These are phyloP conservation scores for Staurois parvus DNA, from an alignment of 2,797 vertebrate genomes.

Conservation along the genomic window DNA sequence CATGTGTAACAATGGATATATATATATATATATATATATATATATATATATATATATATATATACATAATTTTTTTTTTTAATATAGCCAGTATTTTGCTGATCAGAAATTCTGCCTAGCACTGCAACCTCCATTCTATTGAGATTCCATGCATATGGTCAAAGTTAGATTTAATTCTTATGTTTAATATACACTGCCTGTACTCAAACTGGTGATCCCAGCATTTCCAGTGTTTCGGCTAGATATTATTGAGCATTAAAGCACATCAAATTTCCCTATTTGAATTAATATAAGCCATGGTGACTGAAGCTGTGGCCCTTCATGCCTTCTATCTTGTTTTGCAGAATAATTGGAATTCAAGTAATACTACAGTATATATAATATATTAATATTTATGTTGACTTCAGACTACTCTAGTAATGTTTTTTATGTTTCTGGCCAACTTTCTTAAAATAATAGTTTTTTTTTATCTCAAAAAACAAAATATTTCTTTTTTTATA, in stretches of 20 bases:
- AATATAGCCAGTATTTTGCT: background rate
- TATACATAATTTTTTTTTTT: no score
- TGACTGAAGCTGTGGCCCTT: background rate
- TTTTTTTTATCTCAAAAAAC: background rate
- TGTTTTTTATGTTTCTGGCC: background rate
- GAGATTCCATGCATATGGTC: background rate
- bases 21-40: no score
- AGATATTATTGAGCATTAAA: background rate
- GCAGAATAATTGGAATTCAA: conserved; percentile 34
- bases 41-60: no score
- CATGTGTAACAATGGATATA: background rate
- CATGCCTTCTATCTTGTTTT: conserved; percentile 15
- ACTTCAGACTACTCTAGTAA: background rate
- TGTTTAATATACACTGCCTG: background rate
- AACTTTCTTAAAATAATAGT: background rate
- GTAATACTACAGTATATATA: background rate
- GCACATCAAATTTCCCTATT: conserved; percentile 13
- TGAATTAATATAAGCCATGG: conserved; percentile 7
- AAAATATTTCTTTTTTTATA: conserved; percentile 6
- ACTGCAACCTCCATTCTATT: background rate
- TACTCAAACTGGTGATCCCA: conserved; percentile 21
- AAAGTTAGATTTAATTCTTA: conserved; percentile 2
- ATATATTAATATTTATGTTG: background rate
- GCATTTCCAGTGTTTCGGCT: background rate
- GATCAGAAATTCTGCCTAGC: conserved; percentile 13